These are phyloP conservation scores for Drosophila mimica DNA, from an alignment of 2,888 invertebrate species.

Conservation along the genomic window DNA sequence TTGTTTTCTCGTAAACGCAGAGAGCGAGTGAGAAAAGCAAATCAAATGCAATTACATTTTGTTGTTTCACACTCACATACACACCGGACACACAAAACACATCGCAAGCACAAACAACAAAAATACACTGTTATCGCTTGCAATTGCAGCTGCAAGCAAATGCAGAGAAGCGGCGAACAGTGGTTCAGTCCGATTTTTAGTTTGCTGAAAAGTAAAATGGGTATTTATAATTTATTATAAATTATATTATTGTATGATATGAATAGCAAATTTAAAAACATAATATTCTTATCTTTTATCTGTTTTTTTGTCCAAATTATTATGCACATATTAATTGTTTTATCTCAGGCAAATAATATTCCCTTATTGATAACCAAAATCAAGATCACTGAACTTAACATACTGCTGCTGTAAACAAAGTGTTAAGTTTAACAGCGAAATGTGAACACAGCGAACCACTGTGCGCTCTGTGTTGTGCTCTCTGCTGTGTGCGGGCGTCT, in stretches of 20 bases:
- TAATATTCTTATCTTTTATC: neutral
- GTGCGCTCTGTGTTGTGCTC: conserved; percentile 33
- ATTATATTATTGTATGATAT: neutral
- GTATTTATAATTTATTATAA: fast-evolving
- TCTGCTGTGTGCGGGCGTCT: conserved; percentile 48
- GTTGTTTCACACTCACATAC: conserved; percentile 39
- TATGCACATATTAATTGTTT: neutral
- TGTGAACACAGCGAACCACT: conserved; percentile 24
- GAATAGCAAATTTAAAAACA: neutral
- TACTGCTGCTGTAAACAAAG: neutral
- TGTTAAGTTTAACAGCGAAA: neutral
- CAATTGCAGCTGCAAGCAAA: conserved; percentile 56
- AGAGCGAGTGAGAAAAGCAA: conserved; percentile 27
- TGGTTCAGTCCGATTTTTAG: conserved; percentile 14
- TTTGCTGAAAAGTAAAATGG: neutral
- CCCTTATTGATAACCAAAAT: neutral
- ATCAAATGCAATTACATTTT: conserved; percentile 55
- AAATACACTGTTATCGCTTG: conserved; percentile 44
- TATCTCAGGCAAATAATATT: neutral
- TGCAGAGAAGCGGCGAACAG: conserved; percentile 37
- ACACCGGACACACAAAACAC: neutral
- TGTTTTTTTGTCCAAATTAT: neutral
- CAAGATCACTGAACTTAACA: neutral
- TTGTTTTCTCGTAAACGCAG: conserved; percentile 24
- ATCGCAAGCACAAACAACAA: conserved; percentile 27